phyloP scores from a whole-genome alignment of 2,888 invertebrate species.

The Dolomedes plantarius region DNA sequence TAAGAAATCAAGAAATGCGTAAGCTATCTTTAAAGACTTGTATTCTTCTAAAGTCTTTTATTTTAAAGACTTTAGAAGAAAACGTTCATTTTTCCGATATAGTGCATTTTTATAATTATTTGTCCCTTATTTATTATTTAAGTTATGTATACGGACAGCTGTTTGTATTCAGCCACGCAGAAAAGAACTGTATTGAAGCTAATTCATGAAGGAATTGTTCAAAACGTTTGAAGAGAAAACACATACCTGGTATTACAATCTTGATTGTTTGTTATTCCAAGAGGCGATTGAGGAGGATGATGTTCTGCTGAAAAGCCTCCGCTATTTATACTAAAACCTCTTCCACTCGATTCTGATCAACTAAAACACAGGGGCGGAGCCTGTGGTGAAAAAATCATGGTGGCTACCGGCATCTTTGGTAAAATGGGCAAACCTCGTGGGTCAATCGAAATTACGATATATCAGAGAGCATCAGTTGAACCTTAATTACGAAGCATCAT shows the following conservation, averaged over 20 bases:
- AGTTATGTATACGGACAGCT: too few relatives aligned
- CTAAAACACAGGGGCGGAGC: background rate
- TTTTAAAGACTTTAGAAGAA: too few relatives aligned
- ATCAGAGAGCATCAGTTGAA: slow-evolving; percentile 12
- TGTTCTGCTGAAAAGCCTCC: background rate
- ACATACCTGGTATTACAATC: background rate
- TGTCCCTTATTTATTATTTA: too few relatives aligned
- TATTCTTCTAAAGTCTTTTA: too few relatives aligned
- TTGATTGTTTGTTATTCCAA: slow-evolving; percentile 30
- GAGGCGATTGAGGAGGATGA: slow-evolving; percentile 11
- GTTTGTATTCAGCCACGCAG: too few relatives aligned
- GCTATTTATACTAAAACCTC: slow-evolving; percentile 29
- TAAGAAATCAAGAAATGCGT: too few relatives aligned
- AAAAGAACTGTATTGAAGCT: too few relatives aligned
- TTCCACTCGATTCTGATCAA: background rate
- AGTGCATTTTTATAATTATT: too few relatives aligned
- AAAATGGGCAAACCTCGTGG: background rate
- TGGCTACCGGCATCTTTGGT: slow-evolving; percentile 41
- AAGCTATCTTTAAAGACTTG: too few relatives aligned
- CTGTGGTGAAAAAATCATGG: background rate
- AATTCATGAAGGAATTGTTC: too few relatives aligned
- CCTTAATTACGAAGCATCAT: background rate
- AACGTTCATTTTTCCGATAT: too few relatives aligned
- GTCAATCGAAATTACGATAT: background rate
- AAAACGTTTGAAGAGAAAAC: background rate